phyloP scores from a whole-genome alignment of 2,888 invertebrate genomes.

The Trissolcus japonicus region DNA sequence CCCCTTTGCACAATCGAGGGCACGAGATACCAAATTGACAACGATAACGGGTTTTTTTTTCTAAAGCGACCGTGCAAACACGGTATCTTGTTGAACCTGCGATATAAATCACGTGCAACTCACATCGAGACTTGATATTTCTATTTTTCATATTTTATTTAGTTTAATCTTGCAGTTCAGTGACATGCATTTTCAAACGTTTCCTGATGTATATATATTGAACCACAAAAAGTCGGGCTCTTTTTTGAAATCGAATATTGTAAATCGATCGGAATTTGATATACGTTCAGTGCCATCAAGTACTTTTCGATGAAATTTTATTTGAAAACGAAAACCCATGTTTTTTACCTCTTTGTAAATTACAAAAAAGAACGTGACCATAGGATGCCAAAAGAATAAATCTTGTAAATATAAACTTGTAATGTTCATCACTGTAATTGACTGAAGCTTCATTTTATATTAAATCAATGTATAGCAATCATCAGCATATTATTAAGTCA shows the following conservation, averaged over 20 bases:
- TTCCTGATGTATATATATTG: not conserved
- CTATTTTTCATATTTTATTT: slow-evolving; percentile 19
- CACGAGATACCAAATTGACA: not conserved
- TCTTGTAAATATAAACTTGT: not conserved
- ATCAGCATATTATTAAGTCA: slow-evolving; percentile 24
- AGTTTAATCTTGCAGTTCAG: not conserved
- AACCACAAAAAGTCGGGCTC: not conserved
- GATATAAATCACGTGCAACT: not conserved
- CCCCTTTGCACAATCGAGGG: too few relatives aligned
- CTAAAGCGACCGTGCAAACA: too few relatives aligned
- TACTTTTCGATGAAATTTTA: too few relatives aligned
- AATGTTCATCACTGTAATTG: slow-evolving; percentile 11
- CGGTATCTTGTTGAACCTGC: not conserved
- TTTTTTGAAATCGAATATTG: not conserved
- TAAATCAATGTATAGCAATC: slow-evolving; percentile 9
- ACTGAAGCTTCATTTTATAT: slow-evolving; percentile 37
- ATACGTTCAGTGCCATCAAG: too few relatives aligned
- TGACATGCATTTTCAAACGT: not conserved
- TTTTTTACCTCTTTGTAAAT: not conserved
- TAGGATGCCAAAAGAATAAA: not conserved
- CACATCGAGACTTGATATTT: not conserved
- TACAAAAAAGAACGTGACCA: not conserved
- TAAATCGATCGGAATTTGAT: not conserved
- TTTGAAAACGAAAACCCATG: not conserved
- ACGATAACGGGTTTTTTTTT: not conserved